Percentiles rank a stretch among this genome's conserved stretches.
These are phyloP conservation scores for Brienomyrus brachyistius DNA, from an alignment of 2,113 vertebrate genomes.

Conservation along the genomic window DNA sequence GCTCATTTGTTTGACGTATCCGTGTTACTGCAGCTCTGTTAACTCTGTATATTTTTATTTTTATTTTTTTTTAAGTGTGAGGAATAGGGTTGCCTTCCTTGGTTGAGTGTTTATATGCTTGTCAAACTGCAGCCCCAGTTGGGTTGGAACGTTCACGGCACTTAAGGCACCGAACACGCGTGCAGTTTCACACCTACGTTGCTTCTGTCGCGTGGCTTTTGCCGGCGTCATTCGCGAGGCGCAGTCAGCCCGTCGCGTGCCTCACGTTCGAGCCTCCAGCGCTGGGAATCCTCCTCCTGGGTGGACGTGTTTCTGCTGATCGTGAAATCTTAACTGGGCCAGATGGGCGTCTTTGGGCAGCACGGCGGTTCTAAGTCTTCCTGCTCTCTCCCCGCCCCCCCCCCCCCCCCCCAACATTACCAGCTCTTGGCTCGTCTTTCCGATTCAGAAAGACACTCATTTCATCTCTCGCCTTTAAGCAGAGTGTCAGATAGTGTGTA, in stretches of 20 bases:
- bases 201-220: background rate
- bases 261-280: background rate
- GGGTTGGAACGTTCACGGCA: background rate
- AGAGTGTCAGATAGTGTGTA: constrained; percentile 27
- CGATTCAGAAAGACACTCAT: background rate
- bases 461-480: constrained; percentile 16
- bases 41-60: background rate
- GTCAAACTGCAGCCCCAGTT: background rate
- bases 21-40: background rate
- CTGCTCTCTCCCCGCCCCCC: no score
- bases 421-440: background rate
- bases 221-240: background rate
- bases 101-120: background rate
- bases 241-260: background rate
- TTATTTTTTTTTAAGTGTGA: background rate
- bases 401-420: background rate
- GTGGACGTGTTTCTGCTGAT: background rate
- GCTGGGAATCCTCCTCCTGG: background rate
- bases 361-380: background rate
- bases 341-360: background rate
- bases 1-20: background rate
- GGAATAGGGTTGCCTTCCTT: background rate
- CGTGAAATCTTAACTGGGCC: background rate
- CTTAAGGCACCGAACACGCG: background rate
- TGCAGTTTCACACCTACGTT: background rate